Percentiles rank a stretch among this genome's conserved stretches.
These are phyloP conservation scores for Sericinus montela DNA, from an alignment of 2,888 invertebrate species.

Conservation along the genomic window DNA sequence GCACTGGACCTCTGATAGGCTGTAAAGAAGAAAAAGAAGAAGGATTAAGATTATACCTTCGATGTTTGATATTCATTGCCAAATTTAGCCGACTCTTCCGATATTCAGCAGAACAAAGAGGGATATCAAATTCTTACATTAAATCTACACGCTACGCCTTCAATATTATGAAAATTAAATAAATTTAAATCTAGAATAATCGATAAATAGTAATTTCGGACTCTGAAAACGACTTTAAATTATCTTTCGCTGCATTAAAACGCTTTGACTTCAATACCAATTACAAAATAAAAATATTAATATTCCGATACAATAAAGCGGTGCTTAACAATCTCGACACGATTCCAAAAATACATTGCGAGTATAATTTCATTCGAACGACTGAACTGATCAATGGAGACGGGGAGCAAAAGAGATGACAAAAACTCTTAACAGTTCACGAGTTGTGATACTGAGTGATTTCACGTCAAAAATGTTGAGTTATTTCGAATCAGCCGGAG, in stretches of 20 bases:
- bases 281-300: conserved; percentile 28
- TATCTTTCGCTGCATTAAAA: conserved; percentile 24
- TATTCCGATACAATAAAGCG: conserved; percentile 34
- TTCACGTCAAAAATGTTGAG: conserved; percentile 44
- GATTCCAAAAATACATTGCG: conserved; percentile 24
- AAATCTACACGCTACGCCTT: no score
- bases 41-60: no score
- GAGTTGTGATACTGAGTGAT: conserved; percentile 41
- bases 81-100: no score
- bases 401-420: conserved; percentile 31
- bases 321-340: conserved; percentile 27
- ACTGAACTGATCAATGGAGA: conserved; percentile 55
- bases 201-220: no score
- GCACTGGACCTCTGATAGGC: no score
- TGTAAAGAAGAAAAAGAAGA: no score
- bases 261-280: conserved; percentile 11
- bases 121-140: no score
- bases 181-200: no score
- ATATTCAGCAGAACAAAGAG: no score
- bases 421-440: conserved; percentile 27
- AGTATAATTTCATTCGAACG: conserved; percentile 44
- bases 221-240: conserved; percentile 16
- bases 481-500: conserved; percentile 52
- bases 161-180: no score
- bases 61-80: no score